These are phyloP conservation scores for Aptenodytes patagonicus DNA, from an alignment of 2,113 vertebrate species.

Conservation along the genomic window DNA sequence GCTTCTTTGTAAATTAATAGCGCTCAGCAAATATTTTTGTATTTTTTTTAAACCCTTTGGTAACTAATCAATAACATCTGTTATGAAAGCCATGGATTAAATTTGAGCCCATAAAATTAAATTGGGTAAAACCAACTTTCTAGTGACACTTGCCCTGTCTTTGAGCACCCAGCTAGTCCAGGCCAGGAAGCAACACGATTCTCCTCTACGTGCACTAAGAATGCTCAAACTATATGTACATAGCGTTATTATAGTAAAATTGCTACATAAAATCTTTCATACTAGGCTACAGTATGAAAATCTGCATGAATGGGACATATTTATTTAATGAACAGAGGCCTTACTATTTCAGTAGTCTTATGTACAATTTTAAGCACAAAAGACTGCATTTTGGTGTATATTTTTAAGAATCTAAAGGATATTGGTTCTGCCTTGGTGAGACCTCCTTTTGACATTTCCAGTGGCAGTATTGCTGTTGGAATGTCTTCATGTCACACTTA, in stretches of 20 bases:
- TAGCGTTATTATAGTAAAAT: conserved; percentile 7
- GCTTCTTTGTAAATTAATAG: neutral
- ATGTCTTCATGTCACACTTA: conserved; percentile 67
- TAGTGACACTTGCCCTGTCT: neutral
- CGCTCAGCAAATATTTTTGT: neutral
- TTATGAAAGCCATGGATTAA: neutral
- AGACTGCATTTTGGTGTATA: conserved; percentile 58
- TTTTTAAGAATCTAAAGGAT: conserved; percentile 57
- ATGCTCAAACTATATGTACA: neutral
- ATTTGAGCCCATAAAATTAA: neutral
- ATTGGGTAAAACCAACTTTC: neutral
- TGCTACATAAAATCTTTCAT: conserved; percentile 27
- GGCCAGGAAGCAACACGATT: neutral
- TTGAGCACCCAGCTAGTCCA: neutral
- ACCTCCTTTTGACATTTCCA: conserved; percentile 55
- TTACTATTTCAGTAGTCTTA: conserved; percentile 48
- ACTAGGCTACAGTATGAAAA: conserved; percentile 40
- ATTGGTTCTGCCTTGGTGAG: conserved; percentile 57
- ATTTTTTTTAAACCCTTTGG: neutral
- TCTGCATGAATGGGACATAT: conserved; percentile 42
- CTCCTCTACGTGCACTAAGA: neutral
- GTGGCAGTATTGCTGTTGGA: conserved; percentile 61
- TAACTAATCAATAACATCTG: neutral
- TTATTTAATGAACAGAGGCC: conserved; percentile 62
- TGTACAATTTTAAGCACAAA: conserved; percentile 52